phyloP scores from a whole-genome alignment of 2,888 invertebrate species.

The Ennomos erosarius region DNA sequence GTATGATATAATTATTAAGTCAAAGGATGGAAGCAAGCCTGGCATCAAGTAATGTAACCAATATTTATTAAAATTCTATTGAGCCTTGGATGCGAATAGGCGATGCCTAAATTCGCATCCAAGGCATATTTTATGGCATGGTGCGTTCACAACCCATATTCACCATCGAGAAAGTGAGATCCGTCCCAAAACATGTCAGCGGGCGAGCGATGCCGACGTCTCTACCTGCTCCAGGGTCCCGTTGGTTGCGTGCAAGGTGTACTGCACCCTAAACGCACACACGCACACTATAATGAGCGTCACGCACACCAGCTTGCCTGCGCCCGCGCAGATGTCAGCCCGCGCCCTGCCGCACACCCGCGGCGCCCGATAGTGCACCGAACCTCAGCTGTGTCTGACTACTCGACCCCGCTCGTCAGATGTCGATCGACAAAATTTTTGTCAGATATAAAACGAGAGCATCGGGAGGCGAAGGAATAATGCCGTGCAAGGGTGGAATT shows the following conservation, averaged over 20 bases:
- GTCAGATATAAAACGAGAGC: constrained; percentile 54
- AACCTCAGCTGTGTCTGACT: constrained; percentile 63
- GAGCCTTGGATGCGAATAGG: constrained; percentile 19
- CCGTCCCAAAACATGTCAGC: constrained; percentile 75
- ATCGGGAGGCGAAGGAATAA: constrained; percentile 38
- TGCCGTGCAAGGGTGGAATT: constrained; percentile 47
- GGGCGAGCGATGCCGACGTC: constrained; percentile 47
- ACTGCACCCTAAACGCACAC: constrained; percentile 64
- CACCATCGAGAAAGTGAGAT: constrained; percentile 71
- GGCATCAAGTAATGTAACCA: no score
- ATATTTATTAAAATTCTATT: neutral
- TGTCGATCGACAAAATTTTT: constrained; percentile 76
- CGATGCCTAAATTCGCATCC: constrained; percentile 11
- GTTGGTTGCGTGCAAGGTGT: constrained; percentile 84
- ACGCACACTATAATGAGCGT: constrained; percentile 37
- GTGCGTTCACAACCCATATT: constrained; percentile 64
- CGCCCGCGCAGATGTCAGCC: constrained; percentile 63
- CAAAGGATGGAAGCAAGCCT: no score
- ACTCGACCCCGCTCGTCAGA: constrained; percentile 62
- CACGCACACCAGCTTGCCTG: constrained; percentile 48
- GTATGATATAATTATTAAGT: no score
- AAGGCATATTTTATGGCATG: constrained; percentile 30
- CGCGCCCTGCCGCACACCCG: constrained; percentile 44
- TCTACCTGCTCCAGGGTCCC: constrained; percentile 81
- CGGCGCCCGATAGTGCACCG: constrained; percentile 68